These are phyloP conservation scores for Pinna nobilis DNA, from an alignment of 1,140 invertebrate genomes.

Conservation along the genomic window DNA sequence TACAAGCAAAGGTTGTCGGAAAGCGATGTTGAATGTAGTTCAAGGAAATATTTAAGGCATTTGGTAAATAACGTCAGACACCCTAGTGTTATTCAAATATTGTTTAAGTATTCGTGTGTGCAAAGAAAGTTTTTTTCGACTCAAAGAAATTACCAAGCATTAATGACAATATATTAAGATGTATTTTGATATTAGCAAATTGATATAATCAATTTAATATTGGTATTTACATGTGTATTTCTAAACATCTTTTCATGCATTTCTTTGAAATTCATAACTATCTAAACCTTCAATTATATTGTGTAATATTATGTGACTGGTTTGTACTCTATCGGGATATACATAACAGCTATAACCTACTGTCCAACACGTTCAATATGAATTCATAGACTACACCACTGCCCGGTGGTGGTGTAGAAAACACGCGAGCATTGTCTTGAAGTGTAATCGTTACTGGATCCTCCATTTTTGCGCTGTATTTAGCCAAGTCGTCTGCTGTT, in stretches of 20 bases:
- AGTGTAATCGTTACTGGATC: slow-evolving; percentile 37
- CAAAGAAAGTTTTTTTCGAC: no score
- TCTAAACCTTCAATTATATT: no score
- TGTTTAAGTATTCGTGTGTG: no score
- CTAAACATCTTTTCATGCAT: background rate
- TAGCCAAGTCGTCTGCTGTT: slow-evolving; percentile 56
- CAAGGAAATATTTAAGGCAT: no score
- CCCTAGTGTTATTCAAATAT: no score
- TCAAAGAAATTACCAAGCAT: no score
- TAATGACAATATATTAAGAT: no score
- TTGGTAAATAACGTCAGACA: no score
- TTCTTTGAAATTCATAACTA: background rate
- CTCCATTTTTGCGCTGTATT: slow-evolving; percentile 46
- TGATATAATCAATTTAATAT: background rate
- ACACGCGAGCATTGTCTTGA: slow-evolving; percentile 78
- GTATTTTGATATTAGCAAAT: background rate
- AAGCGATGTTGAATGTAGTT: background rate
- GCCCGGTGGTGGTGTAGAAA: slow-evolving; percentile 85
- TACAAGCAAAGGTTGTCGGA: background rate
- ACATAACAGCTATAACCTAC: slow-evolving; percentile 40
- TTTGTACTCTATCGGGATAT: background rate
- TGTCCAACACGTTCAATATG: slow-evolving; percentile 87
- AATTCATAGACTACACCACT: slow-evolving; percentile 88
- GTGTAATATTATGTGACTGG: no score
- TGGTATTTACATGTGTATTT: background rate